Base-by-base conservation (phyloP, 2,888 invertebrate species). In the Hololepta plana region DNA sequence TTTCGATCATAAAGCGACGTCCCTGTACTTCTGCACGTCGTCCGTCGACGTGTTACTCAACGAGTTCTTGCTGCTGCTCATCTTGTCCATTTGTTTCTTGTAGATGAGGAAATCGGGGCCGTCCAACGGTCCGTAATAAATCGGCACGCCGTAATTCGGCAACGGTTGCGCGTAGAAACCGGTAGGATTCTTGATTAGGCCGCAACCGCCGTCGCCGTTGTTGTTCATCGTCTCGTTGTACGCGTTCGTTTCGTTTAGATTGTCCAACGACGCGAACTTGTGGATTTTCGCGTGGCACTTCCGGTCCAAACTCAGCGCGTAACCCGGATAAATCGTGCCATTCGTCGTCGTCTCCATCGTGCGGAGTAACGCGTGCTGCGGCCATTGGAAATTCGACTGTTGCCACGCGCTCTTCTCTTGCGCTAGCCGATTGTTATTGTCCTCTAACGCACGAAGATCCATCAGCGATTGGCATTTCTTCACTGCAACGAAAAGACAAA, bases 1-100 rank as follows among this genome's bases (percentile, higher is more conserved):
- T n/a, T n/a, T n/a, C n/a, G n/a, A 26, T 38, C 40, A 57, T 26
- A 57, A 42, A 12, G 53, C 55, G 15, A 57, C 54, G 33, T 57
- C 57, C 26, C 55, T 45, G 35, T 56, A 56, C 33, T 55, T 55
- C 29, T 55, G 53, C 25, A 55, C 52, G 34, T 57, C 57, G 27
- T 57, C 57, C 4, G 52, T 50, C 1, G 57, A 57, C 5, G 49
- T 47, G 27, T 51, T 54, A 32, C 53, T 54, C 27, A 53, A 36
- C n/a, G 54, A 55, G 35, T 51, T 54, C 31, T 47, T 51, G 33
- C 44, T 44, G 12, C 36, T 41, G 22, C 39, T 44, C 23, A 45
- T 31, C 33, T 47, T 49, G 27, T 51, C 51, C 11, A 52, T 35
- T 40, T 53, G 49, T 36, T 55, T 55, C 35, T 50, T 55, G 28